Base-by-base conservation (phyloP, 2,113 vertebrate species). In the Microcebus griseorufus region DNA sequence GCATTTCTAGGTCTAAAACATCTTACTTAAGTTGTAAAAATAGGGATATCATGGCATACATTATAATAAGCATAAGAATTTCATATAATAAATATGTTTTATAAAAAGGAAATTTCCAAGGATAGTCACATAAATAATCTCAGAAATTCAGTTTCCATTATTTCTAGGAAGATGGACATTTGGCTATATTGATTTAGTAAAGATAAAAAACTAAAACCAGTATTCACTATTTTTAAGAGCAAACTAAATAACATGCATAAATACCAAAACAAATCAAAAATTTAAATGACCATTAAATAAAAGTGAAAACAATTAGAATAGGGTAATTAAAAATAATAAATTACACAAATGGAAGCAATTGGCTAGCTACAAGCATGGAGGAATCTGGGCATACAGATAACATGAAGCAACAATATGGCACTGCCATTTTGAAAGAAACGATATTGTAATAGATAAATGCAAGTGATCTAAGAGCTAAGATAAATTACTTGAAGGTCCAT, bases 311-410 rank as follows among this genome's bases (percentile, higher is more conserved):
- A 85, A 82, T 69, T 37, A 79, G 6, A 87, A 81, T 16, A 85
- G 34, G 39, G 32, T 75, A 93, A 96, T 62, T 67, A 85, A 93
- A 95, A 94, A 96, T 51, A 88, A 91, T 29, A 86, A 88, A 88
- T 53, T 89, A 80, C 55, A 95, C 55, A 51, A 34, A 94, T 94
- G 48, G 79, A 90, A 96, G 75, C 83, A 83, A 93, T 2, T 67
- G n/a, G 73, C 65, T 48, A 91, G 39, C 83, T 86, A 65, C 3
- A 93, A 94, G 86, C 91, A 80, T 0, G 93, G 94, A 97, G 75
- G 91, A 98, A 96, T 96, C 95, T 96, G 94, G 93, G 95, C 95
- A 96, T 79, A 91, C 94, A 92, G 88, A 34, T 58, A 90, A 89
- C 42, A 89, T 7, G 5, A 96, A 79, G 62, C 81, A 95, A 90